Percentiles rank a stretch among this genome's conserved stretches.
phyloP scores from a whole-genome alignment of 1,140 invertebrate genomes.

The Pseudomyrmex cubaensis region DNA sequence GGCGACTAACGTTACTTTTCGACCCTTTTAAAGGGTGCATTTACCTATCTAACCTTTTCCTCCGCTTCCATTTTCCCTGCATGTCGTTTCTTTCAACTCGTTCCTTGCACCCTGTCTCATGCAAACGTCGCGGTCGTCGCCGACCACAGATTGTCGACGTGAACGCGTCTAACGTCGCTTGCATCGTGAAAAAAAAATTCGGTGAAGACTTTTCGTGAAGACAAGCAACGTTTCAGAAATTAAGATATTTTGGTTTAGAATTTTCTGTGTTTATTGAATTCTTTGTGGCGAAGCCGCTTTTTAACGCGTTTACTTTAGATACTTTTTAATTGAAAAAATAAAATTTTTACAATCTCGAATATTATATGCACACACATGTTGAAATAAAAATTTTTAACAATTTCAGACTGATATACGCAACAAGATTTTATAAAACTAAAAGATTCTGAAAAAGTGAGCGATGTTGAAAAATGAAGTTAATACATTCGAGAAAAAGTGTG shows the following conservation, averaged over 20 bases:
- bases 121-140: conserved; percentile 31
- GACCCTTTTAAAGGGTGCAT: conserved; percentile 67
- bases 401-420: no score
- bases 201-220: background rate
- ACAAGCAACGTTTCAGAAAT: background rate
- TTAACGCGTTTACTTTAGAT: no score
- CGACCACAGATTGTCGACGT: conserved; percentile 5
- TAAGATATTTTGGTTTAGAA: conserved; percentile 1
- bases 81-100: conserved; percentile 62
- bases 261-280: no score
- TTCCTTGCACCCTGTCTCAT: conserved; percentile 38
- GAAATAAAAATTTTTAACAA: no score
- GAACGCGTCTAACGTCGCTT: background rate
- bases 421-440: no score
- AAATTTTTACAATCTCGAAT: no score
- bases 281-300: no score
- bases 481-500: no score
- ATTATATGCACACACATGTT: no score
- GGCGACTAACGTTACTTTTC: background rate
- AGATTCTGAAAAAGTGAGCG: no score
- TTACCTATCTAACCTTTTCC: conserved; percentile 58
- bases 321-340: no score
- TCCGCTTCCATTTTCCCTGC: conserved; percentile 32
- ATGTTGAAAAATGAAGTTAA: no score
- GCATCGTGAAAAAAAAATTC: background rate